Base-by-base conservation (phyloP, 1,140 invertebrate genomes). In the Aphaenogaster rudis region DNA sequence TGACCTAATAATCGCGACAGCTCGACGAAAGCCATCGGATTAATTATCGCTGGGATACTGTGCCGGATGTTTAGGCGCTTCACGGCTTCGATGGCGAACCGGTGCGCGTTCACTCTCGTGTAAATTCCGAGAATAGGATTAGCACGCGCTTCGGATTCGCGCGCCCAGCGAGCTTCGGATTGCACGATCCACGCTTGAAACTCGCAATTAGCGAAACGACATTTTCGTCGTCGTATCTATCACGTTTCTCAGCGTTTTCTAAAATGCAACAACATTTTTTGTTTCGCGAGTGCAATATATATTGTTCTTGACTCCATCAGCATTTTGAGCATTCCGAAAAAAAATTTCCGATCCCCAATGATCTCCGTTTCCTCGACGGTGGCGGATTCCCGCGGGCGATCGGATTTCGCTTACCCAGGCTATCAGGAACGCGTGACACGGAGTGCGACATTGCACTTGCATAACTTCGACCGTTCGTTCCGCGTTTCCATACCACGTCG, bases 1-100 rank as follows among this genome's bases (percentile, higher is more conserved):
- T 84, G 85, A 89, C 66, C 74, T 21, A 74, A 48, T 90, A 69
- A 86, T 90, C 86, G 42, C 48, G 15, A 21, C 39, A 15, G 33
- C 28, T 59, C 39, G 74, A 66, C 13, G 64, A 61, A 67, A 69
- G 71, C 45, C 50, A 54, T 67, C 64, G 48, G 77, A 90, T 91
- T 91, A 86, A 90, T 91, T 91, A 88, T 86, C 76, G 66, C 28
- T 57, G 11, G 39, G 48, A 71, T 69, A 71, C 28, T 13, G 13
- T 39, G 9, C 80, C 80, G 86, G 86, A 88, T 91, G 88, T 91
- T 91, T 91, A 84, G 57, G 72, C 77, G n/a, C 28, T 88, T 61
- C 71, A 88, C 71, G 72, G n/a, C 33, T 57, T 81, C 61, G 64
- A 84, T 87, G 61, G 63, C 84, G 33, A 17, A 57, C 33, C 28